These are phyloP conservation scores for Carassius auratus DNA, from an alignment of 2,113 vertebrate genomes.

Conservation along the genomic window DNA sequence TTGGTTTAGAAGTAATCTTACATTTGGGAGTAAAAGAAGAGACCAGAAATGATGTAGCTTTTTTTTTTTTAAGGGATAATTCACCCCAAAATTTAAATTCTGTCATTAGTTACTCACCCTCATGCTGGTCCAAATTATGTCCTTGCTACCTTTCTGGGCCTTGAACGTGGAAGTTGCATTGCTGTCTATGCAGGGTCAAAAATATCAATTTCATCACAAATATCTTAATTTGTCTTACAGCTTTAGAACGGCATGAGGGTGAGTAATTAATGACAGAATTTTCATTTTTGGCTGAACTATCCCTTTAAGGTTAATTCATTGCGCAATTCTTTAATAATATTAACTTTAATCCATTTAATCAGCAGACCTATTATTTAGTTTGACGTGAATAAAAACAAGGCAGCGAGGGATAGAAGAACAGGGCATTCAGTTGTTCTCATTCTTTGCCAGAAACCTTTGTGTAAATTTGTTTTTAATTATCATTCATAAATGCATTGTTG, in stretches of 20 bases:
- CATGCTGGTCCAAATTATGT: background rate
- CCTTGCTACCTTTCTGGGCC: no score
- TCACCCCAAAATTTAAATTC: background rate
- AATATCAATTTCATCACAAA: background rate
- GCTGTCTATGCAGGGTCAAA: no score
- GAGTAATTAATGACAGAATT: background rate
- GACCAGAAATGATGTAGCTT: background rate
- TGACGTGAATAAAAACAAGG: background rate
- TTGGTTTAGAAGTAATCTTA: constrained; percentile 2
- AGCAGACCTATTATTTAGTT: background rate
- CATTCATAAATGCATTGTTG: background rate
- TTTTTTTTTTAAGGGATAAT: background rate
- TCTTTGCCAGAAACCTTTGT: background rate
- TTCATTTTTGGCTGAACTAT: background rate
- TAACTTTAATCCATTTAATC: background rate
- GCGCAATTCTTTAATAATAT: background rate
- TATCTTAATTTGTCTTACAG: background rate
- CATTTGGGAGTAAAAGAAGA: background rate
- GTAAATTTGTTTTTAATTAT: background rate
- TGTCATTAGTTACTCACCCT: background rate
- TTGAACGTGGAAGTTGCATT: no score
- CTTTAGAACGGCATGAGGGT: background rate
- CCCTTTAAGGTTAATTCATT: background rate
- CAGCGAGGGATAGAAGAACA: background rate
- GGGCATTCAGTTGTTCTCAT: background rate